phyloP scores from a whole-genome alignment of 2,113 vertebrate species.

The Seriola rivoliana region DNA sequence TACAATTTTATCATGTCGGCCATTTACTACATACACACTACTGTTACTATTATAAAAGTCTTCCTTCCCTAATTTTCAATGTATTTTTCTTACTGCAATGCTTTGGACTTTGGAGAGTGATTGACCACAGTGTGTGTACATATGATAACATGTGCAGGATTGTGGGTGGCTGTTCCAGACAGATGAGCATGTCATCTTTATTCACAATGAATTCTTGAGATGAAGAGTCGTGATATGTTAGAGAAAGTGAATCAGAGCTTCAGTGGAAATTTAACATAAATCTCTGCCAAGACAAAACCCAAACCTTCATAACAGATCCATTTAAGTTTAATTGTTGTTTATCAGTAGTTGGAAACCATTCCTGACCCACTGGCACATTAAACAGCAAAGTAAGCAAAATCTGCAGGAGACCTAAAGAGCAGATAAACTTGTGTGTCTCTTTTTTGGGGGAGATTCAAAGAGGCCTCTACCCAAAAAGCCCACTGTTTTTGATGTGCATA shows the following conservation, averaged over 20 bases:
- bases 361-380: neutral
- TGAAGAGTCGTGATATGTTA: neutral
- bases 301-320: neutral
- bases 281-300: neutral
- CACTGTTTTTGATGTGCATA: neutral
- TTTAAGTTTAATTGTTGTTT: neutral
- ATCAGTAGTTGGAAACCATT: neutral
- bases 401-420: neutral
- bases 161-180: constrained; percentile 6
- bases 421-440: neutral
- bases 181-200: constrained; percentile 6
- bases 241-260: neutral
- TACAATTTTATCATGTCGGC: neutral
- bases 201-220: neutral
- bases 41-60: neutral
- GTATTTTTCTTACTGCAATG: neutral
- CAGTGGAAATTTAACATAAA: neutral
- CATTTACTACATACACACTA: neutral
- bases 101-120: neutral
- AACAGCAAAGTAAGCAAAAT: neutral
- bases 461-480: neutral
- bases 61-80: neutral
- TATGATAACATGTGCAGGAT: neutral
- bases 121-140: neutral
- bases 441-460: neutral